Evolutionary conservation across 2,797 vertebrate genomes (phyloP), one percentile per base, ranked within the genome.

Genomic region (Anas flavirostris): DNA sequence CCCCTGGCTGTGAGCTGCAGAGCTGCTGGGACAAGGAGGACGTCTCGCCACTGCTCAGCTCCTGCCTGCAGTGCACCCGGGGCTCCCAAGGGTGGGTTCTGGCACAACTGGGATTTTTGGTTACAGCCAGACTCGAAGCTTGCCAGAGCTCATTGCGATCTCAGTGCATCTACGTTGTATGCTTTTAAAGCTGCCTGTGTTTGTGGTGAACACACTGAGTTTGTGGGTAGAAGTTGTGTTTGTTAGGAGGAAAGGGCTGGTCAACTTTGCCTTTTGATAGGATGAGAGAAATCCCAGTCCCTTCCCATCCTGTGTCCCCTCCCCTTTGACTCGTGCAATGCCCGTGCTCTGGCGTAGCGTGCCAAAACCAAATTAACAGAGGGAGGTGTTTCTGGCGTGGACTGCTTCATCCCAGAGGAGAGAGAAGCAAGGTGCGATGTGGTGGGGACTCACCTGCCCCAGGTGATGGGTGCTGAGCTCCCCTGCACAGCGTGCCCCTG

Each of bases 401-500:
- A 6, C 3, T 25, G 78, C 59, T 82, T 31, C n/a, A 56, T 4
- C 7, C 52, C 25, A 0, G 5, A 1, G 3, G 48, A 68, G 88
- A 41, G 48, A 68, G 88, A 41, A 64, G 43, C 26, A 17, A 81
- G 21, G 25, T 50, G 2, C 31, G 2, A 8, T 55, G 52, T 1
- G 0, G 23, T 63, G 60, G 66, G 55, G 29, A 60, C 37, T 83
- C 5, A 28, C 19, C 16, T 64, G 10, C 35, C 4, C 2, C 19
- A 31, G 53, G 48, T n/a, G 9, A 0, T 1, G 26, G 19, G 31
- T 44, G 21, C 50, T 16, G 50, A 56, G 33, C 33, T 69, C 35
- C 18, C 5, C 5, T 18, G 26, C 43, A 10, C 7, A 31, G 22
- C 0, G 0, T 74, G 16, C 28, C 2, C 0, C 16, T 88, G 23